Evolutionary conservation across 1,140 invertebrate genomes (phyloP).

Genomic region (Drosophila ficusphila): DNA sequence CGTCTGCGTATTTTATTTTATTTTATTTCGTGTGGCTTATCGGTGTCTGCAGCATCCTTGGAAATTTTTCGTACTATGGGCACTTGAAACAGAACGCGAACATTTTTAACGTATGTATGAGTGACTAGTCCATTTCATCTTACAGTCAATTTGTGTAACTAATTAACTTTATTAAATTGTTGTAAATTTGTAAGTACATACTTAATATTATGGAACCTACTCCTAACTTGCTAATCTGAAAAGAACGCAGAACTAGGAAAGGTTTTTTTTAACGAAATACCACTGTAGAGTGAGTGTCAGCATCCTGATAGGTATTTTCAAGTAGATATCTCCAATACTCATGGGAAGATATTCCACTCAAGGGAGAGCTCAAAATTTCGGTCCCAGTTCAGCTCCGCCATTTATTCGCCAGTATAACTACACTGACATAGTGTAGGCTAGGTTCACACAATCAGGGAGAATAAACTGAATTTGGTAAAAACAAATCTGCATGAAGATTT

Average conservation of each 20-base stretch:
- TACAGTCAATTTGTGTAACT: no score
- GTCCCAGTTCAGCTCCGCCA: not conserved
- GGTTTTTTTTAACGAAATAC: not conserved
- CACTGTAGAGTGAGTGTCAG: conserved; percentile 13
- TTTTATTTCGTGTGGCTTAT: conserved; percentile 35
- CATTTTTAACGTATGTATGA: no score
- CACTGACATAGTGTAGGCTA: no score
- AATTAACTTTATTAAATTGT: no score
- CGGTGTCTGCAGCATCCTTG: conserved; percentile 38
- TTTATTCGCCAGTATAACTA: conserved; percentile 7
- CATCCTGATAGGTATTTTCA: conserved; percentile 8
- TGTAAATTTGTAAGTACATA: no score
- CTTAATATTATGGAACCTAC: no score
- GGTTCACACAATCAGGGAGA: no score
- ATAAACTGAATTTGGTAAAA: no score
- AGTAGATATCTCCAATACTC: conserved; percentile 35
- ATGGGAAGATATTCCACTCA: conserved; percentile 11
- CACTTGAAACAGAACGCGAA: not conserved
- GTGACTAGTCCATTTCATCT: no score
- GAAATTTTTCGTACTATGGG: conserved; percentile 18
- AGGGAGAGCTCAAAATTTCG: conserved; percentile 2
- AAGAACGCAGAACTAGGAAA: no score
- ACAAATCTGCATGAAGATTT: no score
- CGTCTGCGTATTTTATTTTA: conserved; percentile 38
- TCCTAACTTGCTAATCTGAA: no score